Evolutionary conservation across 2,888 invertebrate species (phyloP), one percentile per base, ranked within the genome.

Genomic region (Metallyticus violacea): DNA sequence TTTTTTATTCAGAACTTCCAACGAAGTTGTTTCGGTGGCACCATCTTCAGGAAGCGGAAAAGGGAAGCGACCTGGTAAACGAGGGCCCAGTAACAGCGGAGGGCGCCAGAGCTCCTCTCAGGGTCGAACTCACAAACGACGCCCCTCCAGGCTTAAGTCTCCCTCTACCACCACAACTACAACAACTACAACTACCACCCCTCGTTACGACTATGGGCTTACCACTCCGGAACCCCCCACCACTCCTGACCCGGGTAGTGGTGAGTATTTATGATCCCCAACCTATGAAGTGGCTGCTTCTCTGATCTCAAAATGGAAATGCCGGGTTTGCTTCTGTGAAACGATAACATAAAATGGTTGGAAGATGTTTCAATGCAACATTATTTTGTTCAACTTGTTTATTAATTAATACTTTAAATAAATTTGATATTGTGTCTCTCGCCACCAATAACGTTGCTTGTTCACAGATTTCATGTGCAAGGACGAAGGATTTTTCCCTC

Each of bases 401-500:
- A n/a, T n/a, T n/a, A n/a, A n/a, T n/a, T n/a, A n/a, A n/a, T n/a
- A n/a, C n/a, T n/a, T n/a, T n/a, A 9, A 62, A 15, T 62, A 62
- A 7, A 62, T 62, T 62, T 62, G 76, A 62, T 15, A 62, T 27
- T 9, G 26, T 86, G 7, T n/a, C 77, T 77, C 28, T 79, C 29
- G 76, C 86, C n/a, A 26, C 78, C 76, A 62, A 81, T 78, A 40
- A 77, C 62, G 29, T 77, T 76, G 76, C 85, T 80, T 86, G 81
- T 89, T 91, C 91, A 7, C 92, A 96, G 97, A 97, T 90, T 98
- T 98, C 92, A 97, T 97, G 91, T 98, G 98, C 91, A 96, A 95
- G 89, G 98, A 98, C 89, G 98, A 98, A 93, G 98, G 98, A 2
- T 98, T 98, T 93, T 98, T 95, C 92, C 95, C 96, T 25, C 97